Conservation (phyloP, 2,888 invertebrate species). For the Zele albiditarsus region DNA sequence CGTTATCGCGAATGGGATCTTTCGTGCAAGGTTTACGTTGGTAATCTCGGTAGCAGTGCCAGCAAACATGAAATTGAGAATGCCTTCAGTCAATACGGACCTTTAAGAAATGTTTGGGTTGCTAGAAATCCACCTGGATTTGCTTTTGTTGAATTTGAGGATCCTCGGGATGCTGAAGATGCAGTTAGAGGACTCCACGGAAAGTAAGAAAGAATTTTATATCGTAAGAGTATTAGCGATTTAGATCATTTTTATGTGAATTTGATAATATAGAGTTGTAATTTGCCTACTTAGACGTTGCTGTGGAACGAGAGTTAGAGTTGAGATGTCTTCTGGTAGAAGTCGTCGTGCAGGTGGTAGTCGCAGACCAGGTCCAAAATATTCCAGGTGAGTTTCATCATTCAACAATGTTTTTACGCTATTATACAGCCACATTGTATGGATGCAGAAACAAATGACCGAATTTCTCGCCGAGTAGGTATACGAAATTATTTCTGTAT, state of each 20-base stretch:
- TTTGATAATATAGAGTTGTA: not conserved
- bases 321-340: slow-evolving; percentile 94
- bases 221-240: not conserved
- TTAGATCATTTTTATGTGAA: not conserved
- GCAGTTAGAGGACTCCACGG: slow-evolving; percentile 88
- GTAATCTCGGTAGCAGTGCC: slow-evolving; percentile 92
- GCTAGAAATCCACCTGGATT: slow-evolving; percentile 94
- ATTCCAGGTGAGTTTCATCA: slow-evolving; percentile 65
- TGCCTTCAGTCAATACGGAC: slow-evolving; percentile 90
- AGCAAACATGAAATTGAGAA: slow-evolving; percentile 92
- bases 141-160: slow-evolving; percentile 93
- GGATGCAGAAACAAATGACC: not conserved
- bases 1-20: slow-evolving; percentile 88
- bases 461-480: not conserved
- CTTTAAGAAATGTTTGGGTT: slow-evolving; percentile 93
- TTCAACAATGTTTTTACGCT: not conserved
- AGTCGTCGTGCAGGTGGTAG: slow-evolving; percentile 80
- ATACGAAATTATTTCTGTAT: not conserved
- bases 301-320: slow-evolving; percentile 91
- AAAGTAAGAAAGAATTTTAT: slow-evolving; percentile 77
- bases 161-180: slow-evolving; percentile 92
- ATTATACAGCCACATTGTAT: not conserved
- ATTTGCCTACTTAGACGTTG: slow-evolving; percentile 78
- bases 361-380: slow-evolving; percentile 67
- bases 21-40: slow-evolving; percentile 94